Base-by-base conservation (phyloP, 2,797 vertebrate genomes). In the Jordanella pulchra region DNA sequence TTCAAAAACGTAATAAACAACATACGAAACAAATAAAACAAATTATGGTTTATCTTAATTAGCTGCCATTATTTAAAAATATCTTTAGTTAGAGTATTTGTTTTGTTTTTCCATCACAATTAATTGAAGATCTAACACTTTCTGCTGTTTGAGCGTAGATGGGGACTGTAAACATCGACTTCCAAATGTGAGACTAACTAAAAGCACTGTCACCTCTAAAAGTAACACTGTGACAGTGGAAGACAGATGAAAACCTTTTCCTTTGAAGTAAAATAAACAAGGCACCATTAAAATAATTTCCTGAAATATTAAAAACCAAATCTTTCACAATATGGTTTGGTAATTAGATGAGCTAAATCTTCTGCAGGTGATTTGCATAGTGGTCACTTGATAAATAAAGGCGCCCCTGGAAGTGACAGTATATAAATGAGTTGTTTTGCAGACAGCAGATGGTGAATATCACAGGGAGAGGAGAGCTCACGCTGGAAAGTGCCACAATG, bases 391-490 rank as follows among this genome's bases (percentile, higher is more conserved):
- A 95, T 92, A 96, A 95, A 95, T 94, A 96, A 95, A 94, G 87
- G 88, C 91, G 84, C 90, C 91, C 79, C 85, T 89, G 84, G 79
- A 93, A 92, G 91, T 95, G 94, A 95, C 94, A 95, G 94, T 93
- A 94, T 94, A 94, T 96, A 95, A 95, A 95, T 94, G 93, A 91
- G 92, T 95, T 96, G 94, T 95, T 97, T 96, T 97, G 94, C 95
- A 96, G 94, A 95, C 88, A 95, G 94, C 96, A 98, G 97, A 97
- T 97, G 97, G 98, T 92, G 94, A 89, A 93, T 96, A 95, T 94
- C 92, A 92, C 91, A 95, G 90, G 89, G 95, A 94, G 94, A 92
- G 89, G 85, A 90, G 66, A 89, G 90, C 89, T 94, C 94, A 77
- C 81, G 86, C 86, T 89, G 87, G 84, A 92, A 90, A 90, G 88